Evolutionary conservation across 2,113 vertebrate species (phyloP).

Genomic region (Nestor notabilis): DNA sequence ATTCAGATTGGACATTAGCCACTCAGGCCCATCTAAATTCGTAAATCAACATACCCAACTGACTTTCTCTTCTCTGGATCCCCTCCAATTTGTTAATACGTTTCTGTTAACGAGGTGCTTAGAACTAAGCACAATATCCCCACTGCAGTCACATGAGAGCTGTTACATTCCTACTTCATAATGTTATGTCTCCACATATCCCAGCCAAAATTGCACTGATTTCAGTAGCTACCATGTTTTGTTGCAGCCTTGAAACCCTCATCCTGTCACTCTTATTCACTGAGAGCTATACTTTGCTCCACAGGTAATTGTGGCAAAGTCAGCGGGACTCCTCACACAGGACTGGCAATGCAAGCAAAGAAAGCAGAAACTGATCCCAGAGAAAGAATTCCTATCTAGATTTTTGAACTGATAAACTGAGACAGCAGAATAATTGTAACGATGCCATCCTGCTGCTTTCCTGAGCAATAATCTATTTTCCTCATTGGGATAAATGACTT

Average conservation of each 20-base stretch:
- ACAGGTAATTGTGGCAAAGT: not conserved
- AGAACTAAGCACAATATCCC: slow-evolving; percentile 69
- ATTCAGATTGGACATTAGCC: slow-evolving; percentile 58
- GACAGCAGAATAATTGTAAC: slow-evolving; percentile 50
- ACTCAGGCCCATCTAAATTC: slow-evolving; percentile 54
- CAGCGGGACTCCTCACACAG: not conserved
- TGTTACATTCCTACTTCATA: slow-evolving; percentile 69
- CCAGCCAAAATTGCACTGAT: slow-evolving; percentile 40
- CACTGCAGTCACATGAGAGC: slow-evolving; percentile 58
- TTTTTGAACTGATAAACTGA: slow-evolving; percentile 48
- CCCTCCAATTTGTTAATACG: slow-evolving; percentile 61
- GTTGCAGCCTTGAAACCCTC: slow-evolving; percentile 32
- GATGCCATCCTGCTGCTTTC: slow-evolving; percentile 59
- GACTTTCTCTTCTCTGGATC: slow-evolving; percentile 56
- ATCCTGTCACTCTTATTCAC: not conserved
- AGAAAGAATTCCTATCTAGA: slow-evolving; percentile 14
- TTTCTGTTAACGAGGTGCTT: slow-evolving; percentile 70
- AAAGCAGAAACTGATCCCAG: slow-evolving; percentile 23
- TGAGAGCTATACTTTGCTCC: not conserved
- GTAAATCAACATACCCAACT: slow-evolving; percentile 56
- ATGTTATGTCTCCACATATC: slow-evolving; percentile 65
- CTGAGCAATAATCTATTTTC: slow-evolving; percentile 62
- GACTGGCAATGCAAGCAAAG: not conserved
- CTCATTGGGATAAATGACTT: slow-evolving; percentile 74
- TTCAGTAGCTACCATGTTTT: slow-evolving; percentile 66